Evolutionary conservation across 2,888 invertebrate species (phyloP).

Genomic region (Hirtodrosophila histrioides): DNA sequence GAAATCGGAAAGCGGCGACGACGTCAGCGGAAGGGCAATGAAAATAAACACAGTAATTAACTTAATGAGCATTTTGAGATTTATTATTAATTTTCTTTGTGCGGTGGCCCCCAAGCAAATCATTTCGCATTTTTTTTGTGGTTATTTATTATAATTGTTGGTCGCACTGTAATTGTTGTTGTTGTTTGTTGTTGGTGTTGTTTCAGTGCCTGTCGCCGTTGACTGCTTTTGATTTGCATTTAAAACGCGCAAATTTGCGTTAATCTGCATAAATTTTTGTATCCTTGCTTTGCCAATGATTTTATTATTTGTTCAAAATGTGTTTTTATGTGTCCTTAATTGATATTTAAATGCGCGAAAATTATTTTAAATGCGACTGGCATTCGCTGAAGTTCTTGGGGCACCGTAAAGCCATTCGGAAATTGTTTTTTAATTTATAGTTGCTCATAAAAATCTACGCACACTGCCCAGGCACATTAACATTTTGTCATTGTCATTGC

Average conservation of each 20-base stretch:
- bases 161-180: conserved; percentile 41
- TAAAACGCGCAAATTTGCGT: conserved; percentile 66
- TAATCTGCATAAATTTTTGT: conserved; percentile 51
- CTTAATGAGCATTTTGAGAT: conserved; percentile 82
- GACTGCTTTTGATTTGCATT: conserved; percentile 65
- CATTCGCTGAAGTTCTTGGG: conserved; percentile 15
- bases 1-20: conserved; percentile 32
- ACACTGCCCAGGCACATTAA: conserved; percentile 38
- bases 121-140: conserved; percentile 58
- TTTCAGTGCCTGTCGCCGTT: conserved; percentile 24
- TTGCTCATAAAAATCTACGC: conserved; percentile 51
- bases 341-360: conserved; percentile 65
- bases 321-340: conserved; percentile 47
- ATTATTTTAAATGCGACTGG: conserved; percentile 55
- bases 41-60: conserved; percentile 82
- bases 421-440: conserved; percentile 76
- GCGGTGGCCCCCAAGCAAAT: conserved; percentile 45
- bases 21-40: conserved; percentile 74
- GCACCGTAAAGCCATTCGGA: conserved; percentile 17
- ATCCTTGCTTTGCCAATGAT: conserved; percentile 29
- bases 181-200: conserved; percentile 27
- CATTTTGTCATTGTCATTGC: conserved; percentile 64
- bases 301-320: conserved; percentile 23
- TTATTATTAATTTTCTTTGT: conserved; percentile 78
- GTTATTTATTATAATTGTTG: conserved; percentile 75